A percentile compares a stretch with the other conserved stretches of the same genome.
Evolutionary conservation across 2,888 invertebrate genomes (phyloP).

Genomic region (Rhagium mordax): DNA sequence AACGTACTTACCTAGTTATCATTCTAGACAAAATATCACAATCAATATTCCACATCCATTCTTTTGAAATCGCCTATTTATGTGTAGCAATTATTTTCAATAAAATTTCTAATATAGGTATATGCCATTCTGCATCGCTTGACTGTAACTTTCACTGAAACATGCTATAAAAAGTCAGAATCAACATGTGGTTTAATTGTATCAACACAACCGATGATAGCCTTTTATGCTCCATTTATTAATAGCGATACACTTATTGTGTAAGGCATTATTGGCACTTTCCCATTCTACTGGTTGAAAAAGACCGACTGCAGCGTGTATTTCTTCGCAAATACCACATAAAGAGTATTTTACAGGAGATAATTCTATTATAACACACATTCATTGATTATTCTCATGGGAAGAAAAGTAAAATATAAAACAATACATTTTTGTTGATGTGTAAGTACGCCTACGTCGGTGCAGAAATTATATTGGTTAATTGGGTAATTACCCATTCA

Average conservation of each 20-base stretch:
- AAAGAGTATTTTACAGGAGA: not conserved
- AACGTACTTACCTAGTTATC: no score
- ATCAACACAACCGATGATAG: not conserved
- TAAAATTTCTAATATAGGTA: no score
- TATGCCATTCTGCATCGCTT: no score
- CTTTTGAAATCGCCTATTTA: no score
- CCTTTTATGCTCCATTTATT: not conserved
- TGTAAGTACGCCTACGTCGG: not conserved
- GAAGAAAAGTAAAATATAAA: not conserved
- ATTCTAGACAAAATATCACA: no score
- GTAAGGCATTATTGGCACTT: not conserved
- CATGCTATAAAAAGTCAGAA: no score
- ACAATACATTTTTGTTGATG: not conserved
- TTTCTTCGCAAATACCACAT: not conserved
- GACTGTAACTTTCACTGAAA: no score
- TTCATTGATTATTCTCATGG: no score
- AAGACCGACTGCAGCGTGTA: not conserved
- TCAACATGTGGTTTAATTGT: not conserved
- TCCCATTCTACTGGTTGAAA: not conserved
- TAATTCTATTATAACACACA: not conserved
- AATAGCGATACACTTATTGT: not conserved
- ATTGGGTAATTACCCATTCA: conserved; percentile 11
- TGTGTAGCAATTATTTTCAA: no score
- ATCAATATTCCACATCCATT: no score
- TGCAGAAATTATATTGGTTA: conserved; percentile 3